These are phyloP conservation scores for Cyphomyrus plagiostoma DNA, from an alignment of 2,113 vertebrate species.

Conservation along the genomic window DNA sequence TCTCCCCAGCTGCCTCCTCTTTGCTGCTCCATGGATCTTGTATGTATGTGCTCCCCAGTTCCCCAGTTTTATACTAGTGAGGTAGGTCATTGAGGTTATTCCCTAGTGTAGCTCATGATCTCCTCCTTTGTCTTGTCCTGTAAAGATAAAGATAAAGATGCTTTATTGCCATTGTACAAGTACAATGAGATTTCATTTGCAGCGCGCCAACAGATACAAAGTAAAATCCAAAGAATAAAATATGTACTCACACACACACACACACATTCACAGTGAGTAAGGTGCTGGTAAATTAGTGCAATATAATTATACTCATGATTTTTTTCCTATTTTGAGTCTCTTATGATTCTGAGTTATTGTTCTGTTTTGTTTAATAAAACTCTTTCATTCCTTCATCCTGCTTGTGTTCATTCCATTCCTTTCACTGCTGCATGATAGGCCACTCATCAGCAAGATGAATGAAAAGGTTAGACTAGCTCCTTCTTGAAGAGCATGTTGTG, in stretches of 20 bases:
- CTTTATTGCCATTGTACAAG: too few species aligned
- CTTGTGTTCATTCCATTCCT: not conserved
- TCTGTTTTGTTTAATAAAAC: not conserved
- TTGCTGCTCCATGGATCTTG: not conserved
- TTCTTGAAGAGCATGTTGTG: not conserved
- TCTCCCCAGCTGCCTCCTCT: not conserved
- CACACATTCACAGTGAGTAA: too few species aligned
- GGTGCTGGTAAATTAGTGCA: too few species aligned
- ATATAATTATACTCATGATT: too few species aligned
- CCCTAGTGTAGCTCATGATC: not conserved
- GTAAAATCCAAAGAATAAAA: too few species aligned
- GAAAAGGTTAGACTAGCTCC: not conserved
- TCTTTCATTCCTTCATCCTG: not conserved
- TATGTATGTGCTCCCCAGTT: not conserved
- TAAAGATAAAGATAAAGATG: too few species aligned
- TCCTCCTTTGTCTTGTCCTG: not conserved
- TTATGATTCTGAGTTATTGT: not conserved
- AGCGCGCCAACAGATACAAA: too few species aligned
- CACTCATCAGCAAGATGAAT: not conserved
- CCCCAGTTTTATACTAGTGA: not conserved
- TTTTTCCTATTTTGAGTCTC: not conserved
- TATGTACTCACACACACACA: too few species aligned
- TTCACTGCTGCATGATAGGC: not conserved
- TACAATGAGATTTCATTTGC: too few species aligned
- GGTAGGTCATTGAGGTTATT: not conserved